Evolutionary conservation across 2,113 vertebrate genomes (phyloP).

Genomic region (Tychaedon coryphoeus): DNA sequence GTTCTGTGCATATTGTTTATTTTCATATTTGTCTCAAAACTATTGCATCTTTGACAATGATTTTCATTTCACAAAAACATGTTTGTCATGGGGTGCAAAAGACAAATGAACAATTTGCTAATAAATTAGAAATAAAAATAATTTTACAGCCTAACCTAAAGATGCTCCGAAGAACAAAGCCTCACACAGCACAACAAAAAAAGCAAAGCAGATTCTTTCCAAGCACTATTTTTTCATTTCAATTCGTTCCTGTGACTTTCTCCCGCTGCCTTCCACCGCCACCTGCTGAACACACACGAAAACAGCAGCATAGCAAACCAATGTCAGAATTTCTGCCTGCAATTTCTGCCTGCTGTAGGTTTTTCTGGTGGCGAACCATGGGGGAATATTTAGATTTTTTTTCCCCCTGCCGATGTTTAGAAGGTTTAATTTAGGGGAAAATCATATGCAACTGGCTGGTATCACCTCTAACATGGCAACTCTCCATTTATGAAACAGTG

Average conservation of each 20-base stretch:
- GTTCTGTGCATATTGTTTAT: neutral
- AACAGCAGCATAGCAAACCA: neutral
- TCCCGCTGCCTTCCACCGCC: slow-evolving; percentile 32
- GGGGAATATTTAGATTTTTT: accelerated
- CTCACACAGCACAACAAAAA: neutral
- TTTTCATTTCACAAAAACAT: neutral
- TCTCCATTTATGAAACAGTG: neutral
- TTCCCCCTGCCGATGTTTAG: accelerated
- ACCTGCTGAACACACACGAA: slow-evolving; percentile 12
- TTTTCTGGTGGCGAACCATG: neutral
- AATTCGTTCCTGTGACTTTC: accelerated
- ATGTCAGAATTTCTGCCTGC: neutral
- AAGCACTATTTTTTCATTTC: neutral
- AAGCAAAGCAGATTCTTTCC: neutral
- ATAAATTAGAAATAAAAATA: neutral
- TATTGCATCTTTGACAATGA: accelerated
- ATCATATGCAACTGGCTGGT: neutral
- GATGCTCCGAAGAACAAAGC: neutral
- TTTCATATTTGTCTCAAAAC: neutral
- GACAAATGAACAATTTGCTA: neutral
- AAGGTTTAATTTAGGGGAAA: neutral
- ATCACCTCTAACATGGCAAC: neutral
- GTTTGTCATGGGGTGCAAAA: neutral
- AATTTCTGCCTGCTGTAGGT: accelerated
- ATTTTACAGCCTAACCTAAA: neutral